phyloP scores from a whole-genome alignment of 2,113 vertebrate genomes.

The Ranitomeya variabilis region DNA sequence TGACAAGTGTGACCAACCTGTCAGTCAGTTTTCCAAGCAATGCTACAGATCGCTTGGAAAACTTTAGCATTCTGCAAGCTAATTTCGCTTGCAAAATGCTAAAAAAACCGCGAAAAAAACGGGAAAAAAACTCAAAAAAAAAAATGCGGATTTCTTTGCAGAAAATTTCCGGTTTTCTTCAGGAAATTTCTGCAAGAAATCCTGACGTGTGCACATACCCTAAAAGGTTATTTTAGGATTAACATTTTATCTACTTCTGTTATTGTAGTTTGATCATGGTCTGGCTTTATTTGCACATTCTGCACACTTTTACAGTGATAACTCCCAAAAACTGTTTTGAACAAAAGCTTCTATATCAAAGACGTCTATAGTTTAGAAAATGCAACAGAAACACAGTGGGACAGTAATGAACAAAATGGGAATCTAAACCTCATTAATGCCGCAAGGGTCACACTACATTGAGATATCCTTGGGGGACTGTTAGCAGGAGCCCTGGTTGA shows the following conservation, averaged over 20 bases:
- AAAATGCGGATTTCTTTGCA: no score
- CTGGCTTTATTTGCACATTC: background rate
- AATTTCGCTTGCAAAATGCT: no score
- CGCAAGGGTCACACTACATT: constrained; percentile 65
- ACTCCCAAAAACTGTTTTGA: background rate
- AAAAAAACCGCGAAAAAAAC: no score
- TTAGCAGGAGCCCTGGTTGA: constrained; percentile 49
- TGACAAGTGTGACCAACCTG: no score
- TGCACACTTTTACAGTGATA: background rate
- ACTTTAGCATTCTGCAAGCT: no score
- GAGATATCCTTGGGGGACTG: constrained; percentile 62
- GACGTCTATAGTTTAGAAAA: constrained; percentile 60
- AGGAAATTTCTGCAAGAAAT: no score
- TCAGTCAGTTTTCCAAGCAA: no score
- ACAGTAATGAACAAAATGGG: constrained; percentile 64
- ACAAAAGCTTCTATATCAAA: constrained; percentile 62
- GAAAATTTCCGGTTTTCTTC: no score
- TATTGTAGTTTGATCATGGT: background rate
- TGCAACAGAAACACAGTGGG: constrained; percentile 56
- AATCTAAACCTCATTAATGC: constrained; percentile 69
- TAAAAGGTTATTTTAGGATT: background rate
- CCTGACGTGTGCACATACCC: no score
- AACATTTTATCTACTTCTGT: background rate
- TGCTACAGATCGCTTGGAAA: no score
- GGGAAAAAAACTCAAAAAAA: no score